Evolutionary conservation across 2,113 vertebrate genomes (phyloP), one percentile per base, ranked within the genome.

Genomic region (Tylochromis polylepis): DNA sequence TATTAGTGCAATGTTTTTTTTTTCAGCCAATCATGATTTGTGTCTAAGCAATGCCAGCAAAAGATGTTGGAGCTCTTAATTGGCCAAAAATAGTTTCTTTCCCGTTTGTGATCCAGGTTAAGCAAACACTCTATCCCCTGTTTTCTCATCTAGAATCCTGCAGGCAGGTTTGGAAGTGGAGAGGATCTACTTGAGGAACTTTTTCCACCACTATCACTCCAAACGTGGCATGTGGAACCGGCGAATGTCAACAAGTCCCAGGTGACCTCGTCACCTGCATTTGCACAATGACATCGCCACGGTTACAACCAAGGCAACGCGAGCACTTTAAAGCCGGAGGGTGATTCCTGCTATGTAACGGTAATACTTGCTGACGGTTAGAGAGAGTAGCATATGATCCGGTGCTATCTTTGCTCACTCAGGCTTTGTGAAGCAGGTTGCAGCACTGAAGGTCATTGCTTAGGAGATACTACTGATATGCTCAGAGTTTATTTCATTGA

Each of bases 201-300:
- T 99, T 84, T 98, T 97, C 94, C 99, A 99, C 90, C 94, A 97
- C 93, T 98, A 96, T 92, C 99, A 99, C 95, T 98, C 99, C 8
- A 98, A 97, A 89, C 95, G 98, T 9, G 98, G 98, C 92, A 99
- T 99, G 99, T 99, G 99, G 99, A 98, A 98, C 96, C 96, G 95
- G 6, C 97, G 81, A 55, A 56, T 78, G 24, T 46, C 38, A 22
- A 20, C 55, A 60, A 77, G 67, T 22, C 49, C 49, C 38, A 88
- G 67, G 82, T 96, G 93, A 93, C 91, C 84, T 20, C 16, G 57
- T 29, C 93, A 93, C 72, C 29, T 78, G 60, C 67, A 11, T 18
- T 83, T 43, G 72, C 83, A 81, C 85, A 27, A n/a, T 93, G 89
- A 96, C 89, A 86, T 85, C n/a, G 5, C 88, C 12, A 51, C 8